Percentiles rank a stretch among this genome's conserved stretches.
Conservation (phyloP, 2,113 vertebrate genomes). For the Protobothrops mucrosquamatus region DNA sequence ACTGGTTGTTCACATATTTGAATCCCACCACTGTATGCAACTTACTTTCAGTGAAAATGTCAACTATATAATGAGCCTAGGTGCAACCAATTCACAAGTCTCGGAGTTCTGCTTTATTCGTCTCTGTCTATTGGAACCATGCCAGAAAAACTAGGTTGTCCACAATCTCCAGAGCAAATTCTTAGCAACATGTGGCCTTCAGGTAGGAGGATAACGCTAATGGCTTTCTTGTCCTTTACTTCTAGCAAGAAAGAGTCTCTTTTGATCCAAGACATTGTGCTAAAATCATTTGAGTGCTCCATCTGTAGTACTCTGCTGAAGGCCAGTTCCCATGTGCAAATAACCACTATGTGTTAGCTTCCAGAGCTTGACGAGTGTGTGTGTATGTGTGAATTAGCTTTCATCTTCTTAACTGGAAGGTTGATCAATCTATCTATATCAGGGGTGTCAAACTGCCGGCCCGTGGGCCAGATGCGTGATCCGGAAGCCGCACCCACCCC, state of each 20-base stretch:
- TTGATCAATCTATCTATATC: neutral
- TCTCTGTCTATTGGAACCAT: too few relatives aligned
- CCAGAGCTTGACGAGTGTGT: neutral
- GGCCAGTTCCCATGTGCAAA: neutral
- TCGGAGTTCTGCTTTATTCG: too few relatives aligned
- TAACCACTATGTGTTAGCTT: neutral
- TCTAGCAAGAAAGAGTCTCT: neutral
- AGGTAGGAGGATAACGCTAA: neutral
- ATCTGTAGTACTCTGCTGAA: neutral
- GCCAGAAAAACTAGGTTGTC: neutral
- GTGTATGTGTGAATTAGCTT: neutral
- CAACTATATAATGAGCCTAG: too few relatives aligned
- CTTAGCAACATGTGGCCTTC: neutral
- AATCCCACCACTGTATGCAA: neutral
- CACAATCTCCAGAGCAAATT: neutral
- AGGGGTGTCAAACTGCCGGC: too few relatives aligned
- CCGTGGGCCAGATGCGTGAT: too few relatives aligned
- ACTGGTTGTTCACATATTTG: too few relatives aligned
- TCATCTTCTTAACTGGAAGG: neutral
- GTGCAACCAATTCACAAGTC: too few relatives aligned
- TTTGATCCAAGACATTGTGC: neutral
- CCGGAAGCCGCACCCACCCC: too few relatives aligned
- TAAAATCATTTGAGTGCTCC: neutral
- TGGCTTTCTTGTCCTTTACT: neutral
- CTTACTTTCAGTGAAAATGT: neutral